Evolutionary conservation across 2,797 vertebrate species (phyloP).

Genomic region (Synaphobranchus kaupii): DNA sequence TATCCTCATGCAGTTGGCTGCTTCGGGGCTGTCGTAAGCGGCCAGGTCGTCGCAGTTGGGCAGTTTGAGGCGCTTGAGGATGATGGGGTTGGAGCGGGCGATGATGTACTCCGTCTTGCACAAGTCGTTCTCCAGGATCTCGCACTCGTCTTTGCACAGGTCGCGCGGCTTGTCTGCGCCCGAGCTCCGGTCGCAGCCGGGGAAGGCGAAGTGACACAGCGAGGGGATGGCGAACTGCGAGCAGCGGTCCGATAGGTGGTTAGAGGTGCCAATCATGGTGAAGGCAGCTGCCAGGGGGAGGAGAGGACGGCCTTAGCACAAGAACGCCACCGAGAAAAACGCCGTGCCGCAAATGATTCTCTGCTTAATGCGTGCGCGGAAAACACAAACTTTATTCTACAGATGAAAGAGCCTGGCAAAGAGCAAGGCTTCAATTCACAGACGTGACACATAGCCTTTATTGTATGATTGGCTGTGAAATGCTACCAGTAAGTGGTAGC

Average conservation of each 20-base stretch:
- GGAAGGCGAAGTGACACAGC: conserved; percentile 96
- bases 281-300: conserved; percentile 83
- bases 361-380: background rate
- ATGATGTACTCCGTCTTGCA: conserved; percentile 98
- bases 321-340: background rate
- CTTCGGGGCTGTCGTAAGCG: conserved; percentile 84
- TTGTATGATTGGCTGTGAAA: background rate
- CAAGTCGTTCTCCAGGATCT: conserved; percentile 95
- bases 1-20: conserved; percentile 90
- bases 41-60: conserved; percentile 97
- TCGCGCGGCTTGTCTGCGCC: conserved; percentile 85
- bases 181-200: conserved; percentile 88
- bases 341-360: background rate
- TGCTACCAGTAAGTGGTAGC: background rate
- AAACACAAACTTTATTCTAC: background rate
- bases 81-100: conserved; percentile 93
- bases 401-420: background rate
- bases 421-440: background rate
- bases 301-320: background rate
- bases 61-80: conserved; percentile 92
- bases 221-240: conserved; percentile 98
- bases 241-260: conserved; percentile 93
- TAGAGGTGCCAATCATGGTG: conserved; percentile 98
- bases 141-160: conserved; percentile 94
- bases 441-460: background rate